Evolutionary conservation across 1,140 invertebrate species (phyloP).

Genomic region (Monomorium pharaonis): DNA sequence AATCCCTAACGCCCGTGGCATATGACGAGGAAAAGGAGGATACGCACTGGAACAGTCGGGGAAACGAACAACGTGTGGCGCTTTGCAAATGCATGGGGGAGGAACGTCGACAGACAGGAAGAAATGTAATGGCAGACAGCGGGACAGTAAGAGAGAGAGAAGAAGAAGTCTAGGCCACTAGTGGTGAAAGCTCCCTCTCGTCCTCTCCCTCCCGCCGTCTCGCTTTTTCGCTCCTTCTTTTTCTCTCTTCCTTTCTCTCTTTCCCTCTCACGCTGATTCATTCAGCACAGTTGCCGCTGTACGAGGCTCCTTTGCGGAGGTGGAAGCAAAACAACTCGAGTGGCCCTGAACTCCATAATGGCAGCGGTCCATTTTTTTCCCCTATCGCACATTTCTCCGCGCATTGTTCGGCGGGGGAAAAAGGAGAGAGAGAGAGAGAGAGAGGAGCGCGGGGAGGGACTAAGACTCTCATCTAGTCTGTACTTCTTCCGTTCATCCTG

Average conservation of each 20-base stretch:
- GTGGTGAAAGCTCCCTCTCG: constrained; percentile 72
- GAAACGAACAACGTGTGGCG: constrained; percentile 60
- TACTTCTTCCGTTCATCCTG: constrained; percentile 73
- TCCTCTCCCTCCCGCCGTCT: constrained; percentile 14
- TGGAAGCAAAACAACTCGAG: constrained; percentile 76
- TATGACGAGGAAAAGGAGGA: constrained; percentile 8
- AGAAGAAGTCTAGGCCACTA: constrained; percentile 73
- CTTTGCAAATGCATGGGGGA: constrained; percentile 68
- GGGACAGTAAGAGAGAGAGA: constrained; percentile 58
- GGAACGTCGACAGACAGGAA: constrained; percentile 59
- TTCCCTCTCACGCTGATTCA: constrained; percentile 68
- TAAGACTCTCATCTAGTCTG: constrained; percentile 49
- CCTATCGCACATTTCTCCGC: constrained; percentile 74
- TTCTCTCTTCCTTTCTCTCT: constrained; percentile 54
- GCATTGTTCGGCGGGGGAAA: constrained; percentile 68
- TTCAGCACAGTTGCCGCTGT: constrained; percentile 75
- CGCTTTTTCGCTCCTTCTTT: constrained; percentile 50
- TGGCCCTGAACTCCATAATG: constrained; percentile 76
- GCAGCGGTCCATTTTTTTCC: constrained; percentile 75
- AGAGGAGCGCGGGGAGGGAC: not conserved
- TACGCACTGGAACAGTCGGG: not conserved
- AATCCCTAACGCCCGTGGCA: not conserved
- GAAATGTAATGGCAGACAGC: constrained; percentile 61
- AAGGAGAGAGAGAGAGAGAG: too few relatives aligned
- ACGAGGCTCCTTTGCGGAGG: constrained; percentile 73